Conservation (phyloP, 23 tunicate species). For the Styela plicata region DNA sequence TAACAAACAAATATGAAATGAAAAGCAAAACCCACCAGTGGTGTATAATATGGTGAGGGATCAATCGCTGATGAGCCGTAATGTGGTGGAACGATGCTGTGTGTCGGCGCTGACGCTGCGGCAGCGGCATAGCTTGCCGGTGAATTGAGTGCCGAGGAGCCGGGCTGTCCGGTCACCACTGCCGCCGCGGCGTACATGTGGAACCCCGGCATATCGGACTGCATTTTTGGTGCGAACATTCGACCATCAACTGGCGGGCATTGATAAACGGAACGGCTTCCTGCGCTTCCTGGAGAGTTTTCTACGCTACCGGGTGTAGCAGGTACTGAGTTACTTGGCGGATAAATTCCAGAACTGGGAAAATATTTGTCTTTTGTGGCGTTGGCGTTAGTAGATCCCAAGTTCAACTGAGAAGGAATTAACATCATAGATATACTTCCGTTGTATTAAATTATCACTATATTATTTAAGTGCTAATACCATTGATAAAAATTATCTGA, state of each 20-base stretch:
- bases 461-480: neutral
- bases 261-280: constrained; percentile 16
- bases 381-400: constrained; percentile 53
- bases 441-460: neutral
- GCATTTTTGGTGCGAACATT: constrained; percentile 73
- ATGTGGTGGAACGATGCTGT: constrained; percentile 69
- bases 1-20: neutral
- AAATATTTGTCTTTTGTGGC: constrained; percentile 31
- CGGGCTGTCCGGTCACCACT: constrained; percentile 52
- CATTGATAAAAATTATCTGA: neutral
- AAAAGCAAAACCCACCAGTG: constrained; percentile 52
- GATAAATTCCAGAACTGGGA: constrained; percentile 30
- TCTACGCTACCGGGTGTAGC: constrained; percentile 42
- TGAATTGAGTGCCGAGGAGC: constrained; percentile 63
- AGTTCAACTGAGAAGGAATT: constrained; percentile 58
- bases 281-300: constrained; percentile 18
- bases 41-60: constrained; percentile 61
- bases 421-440: constrained; percentile 46
- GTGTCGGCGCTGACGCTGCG: constrained; percentile 58
- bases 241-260: constrained; percentile 66
- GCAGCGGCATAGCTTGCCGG: constrained; percentile 77
- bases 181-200: constrained; percentile 63
- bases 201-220: constrained; percentile 70
- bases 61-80: constrained; percentile 63
- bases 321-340: constrained; percentile 31